Percentiles rank a stretch among this genome's conserved stretches.
Conservation (phyloP, 2,797 vertebrate species). For the Pteropus rufus region DNA sequence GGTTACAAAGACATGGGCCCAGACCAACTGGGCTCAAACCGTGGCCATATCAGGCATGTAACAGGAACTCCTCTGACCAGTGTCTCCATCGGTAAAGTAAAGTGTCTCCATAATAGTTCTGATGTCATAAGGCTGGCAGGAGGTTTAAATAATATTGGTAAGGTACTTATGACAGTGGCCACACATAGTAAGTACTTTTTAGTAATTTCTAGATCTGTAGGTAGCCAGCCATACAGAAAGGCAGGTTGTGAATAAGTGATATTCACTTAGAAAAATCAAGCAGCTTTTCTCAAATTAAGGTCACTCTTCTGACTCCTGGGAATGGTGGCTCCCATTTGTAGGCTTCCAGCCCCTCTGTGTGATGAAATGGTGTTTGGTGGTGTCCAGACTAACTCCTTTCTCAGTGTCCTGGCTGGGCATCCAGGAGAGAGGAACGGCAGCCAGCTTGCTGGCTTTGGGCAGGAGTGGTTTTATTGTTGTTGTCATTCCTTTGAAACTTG, state of each 20-base stretch:
- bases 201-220: background rate
- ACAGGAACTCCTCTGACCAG: background rate
- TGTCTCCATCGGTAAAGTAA: background rate
- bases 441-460: background rate
- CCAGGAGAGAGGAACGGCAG: background rate
- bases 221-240: background rate
- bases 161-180: background rate
- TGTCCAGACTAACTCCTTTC: background rate
- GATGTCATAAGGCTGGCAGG: background rate
- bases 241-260: background rate
- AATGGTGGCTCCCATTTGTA: fast-evolving
- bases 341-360: fast-evolving
- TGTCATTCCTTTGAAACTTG: background rate
- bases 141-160: background rate
- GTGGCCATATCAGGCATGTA: background rate
- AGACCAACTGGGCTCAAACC: background rate
- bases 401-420: background rate
- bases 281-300: background rate
- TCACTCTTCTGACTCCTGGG: background rate
- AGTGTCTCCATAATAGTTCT: too few species aligned
- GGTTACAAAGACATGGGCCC: background rate
- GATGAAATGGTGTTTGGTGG: background rate
- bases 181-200: background rate
- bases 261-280: background rate
- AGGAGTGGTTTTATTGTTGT: background rate